These are phyloP conservation scores for Lycaon pictus DNA, from an alignment of 2,113 vertebrate genomes.

Conservation along the genomic window DNA sequence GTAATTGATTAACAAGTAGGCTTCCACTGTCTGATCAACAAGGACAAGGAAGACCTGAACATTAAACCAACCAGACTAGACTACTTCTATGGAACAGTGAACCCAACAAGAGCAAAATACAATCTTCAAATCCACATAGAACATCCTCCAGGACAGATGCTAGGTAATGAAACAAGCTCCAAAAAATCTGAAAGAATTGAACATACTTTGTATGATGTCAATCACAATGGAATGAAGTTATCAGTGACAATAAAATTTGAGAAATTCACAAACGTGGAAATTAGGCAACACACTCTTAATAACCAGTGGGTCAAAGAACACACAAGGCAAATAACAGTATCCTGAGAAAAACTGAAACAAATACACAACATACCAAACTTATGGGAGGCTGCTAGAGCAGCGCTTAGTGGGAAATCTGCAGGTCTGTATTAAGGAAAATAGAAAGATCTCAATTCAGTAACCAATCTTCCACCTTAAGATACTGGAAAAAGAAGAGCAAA, in stretches of 20 bases:
- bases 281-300: neutral
- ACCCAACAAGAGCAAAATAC: neutral
- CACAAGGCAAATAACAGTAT: neutral
- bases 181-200: neutral
- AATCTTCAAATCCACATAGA: neutral
- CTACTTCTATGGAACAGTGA: fast-evolving
- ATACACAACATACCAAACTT: neutral
- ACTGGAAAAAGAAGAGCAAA: neutral
- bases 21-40: neutral
- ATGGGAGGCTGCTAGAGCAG: neutral
- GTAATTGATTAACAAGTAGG: neutral
- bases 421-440: neutral
- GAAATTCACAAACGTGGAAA: neutral
- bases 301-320: neutral
- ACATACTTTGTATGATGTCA: neutral
- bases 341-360: neutral
- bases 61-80: neutral
- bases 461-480: neutral
- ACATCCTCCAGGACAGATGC: neutral
- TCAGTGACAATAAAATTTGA: neutral
- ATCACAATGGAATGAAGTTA: neutral
- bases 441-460: neutral
- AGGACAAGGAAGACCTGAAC: neutral
- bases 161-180: neutral
- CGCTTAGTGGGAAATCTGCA: neutral